Conservation (phyloP, 2,113 vertebrate genomes). For the Gopherus flavomarginatus region DNA sequence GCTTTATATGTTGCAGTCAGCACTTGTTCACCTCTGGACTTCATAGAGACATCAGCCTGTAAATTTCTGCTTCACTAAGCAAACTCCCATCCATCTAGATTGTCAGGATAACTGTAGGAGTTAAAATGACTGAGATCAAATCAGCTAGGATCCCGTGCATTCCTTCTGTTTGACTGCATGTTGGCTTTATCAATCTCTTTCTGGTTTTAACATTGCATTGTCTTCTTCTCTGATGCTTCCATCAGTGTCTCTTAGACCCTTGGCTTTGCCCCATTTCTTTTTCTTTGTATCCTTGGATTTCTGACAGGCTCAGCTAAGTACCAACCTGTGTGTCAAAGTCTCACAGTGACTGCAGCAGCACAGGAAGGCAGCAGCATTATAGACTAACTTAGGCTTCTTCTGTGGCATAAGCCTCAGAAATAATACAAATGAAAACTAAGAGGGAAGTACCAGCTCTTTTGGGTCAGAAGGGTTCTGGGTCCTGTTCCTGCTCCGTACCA, state of each 20-base stretch:
- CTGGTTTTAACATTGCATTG: neutral
- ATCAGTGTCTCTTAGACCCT: neutral
- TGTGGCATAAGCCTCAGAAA: neutral
- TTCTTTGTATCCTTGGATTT: rapidly evolving
- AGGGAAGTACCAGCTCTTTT: neutral
- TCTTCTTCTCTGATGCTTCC: neutral
- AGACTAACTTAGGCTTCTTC: rapidly evolving
- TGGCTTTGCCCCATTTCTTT: neutral
- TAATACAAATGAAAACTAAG: neutral
- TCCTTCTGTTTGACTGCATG: neutral
- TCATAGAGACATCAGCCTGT: neutral
- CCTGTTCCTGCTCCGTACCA: neutral
- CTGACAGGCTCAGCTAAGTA: neutral
- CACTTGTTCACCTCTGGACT: rapidly evolving
- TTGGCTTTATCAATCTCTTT: neutral
- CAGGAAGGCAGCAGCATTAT: rapidly evolving
- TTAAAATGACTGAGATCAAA: neutral
- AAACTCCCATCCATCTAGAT: neutral
- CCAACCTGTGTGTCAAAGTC: neutral
- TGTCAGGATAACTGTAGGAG: neutral
- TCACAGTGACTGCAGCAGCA: neutral
- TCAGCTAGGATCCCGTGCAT: neutral
- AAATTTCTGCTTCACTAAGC: neutral
- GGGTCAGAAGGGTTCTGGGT: neutral
- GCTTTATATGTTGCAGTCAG: neutral